Conservation (phyloP, 2,888 invertebrate genomes). For the Cryptosula pallasiana region DNA sequence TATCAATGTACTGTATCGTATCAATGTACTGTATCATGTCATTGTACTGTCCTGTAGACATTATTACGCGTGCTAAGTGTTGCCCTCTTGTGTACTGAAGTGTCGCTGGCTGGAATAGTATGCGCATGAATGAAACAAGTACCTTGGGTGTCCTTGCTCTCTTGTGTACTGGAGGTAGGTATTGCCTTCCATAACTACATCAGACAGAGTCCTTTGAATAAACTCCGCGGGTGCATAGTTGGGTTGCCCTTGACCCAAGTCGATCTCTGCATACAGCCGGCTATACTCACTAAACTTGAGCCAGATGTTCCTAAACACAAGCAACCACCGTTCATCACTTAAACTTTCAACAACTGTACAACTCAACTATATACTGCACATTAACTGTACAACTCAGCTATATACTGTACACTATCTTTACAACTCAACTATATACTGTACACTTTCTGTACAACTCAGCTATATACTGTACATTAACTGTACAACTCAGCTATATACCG, state of each 20-base stretch:
- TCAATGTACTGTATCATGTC: too few relatives aligned
- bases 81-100: too few relatives aligned
- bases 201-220: not conserved
- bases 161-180: conserved; percentile 13
- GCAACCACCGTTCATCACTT: not conserved
- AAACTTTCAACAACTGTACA: not conserved
- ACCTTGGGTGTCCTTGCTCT: conserved; percentile 14
- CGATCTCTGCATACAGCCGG: not conserved
- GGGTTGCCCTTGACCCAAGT: not conserved
- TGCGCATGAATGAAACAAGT: too few relatives aligned
- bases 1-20: too few relatives aligned
- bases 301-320: conserved; percentile 1
- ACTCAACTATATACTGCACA: not conserved
- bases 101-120: too few relatives aligned
- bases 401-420: not conserved
- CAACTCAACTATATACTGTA: not conserved
- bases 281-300: not conserved
- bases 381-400: not conserved
- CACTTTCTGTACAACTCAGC: too few relatives aligned
- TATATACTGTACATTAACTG: not conserved
- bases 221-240: not conserved
- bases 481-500: too few relatives aligned
- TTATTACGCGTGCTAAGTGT: too few relatives aligned
- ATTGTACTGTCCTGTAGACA: too few relatives aligned
- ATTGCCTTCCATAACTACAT: conserved; percentile 7